Percentiles rank a stretch among this genome's conserved stretches.
phyloP scores from a whole-genome alignment of 2,888 invertebrate species.

The Stenodera caucasica region DNA sequence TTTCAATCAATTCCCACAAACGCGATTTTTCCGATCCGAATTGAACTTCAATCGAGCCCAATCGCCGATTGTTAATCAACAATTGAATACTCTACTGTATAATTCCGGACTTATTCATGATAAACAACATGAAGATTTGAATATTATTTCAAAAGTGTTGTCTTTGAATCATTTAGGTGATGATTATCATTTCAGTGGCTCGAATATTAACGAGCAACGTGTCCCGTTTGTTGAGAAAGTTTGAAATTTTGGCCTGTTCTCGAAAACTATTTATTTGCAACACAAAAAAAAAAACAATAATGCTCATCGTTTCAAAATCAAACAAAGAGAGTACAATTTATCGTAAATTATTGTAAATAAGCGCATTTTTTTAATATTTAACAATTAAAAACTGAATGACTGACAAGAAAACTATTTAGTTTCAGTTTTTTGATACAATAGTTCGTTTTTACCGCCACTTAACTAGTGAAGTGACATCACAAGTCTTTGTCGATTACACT shows the following conservation, averaged over 20 bases:
- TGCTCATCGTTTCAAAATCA: background rate
- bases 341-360: background rate
- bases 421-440: background rate
- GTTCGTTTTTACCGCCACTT: too few species aligned
- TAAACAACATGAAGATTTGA: constrained; percentile 71
- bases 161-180: constrained; percentile 67
- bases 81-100: constrained; percentile 66
- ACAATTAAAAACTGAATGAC: background rate
- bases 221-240: constrained; percentile 20
- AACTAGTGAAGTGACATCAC: too few species aligned
- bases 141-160: constrained; percentile 79
- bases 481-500: too few species aligned
- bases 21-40: background rate
- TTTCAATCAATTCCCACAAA: constrained; percentile 27
- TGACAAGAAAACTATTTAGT: background rate
- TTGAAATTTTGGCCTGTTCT: constrained; percentile 7
- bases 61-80: constrained; percentile 50
- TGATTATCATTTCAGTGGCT: constrained; percentile 18
- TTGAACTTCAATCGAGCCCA: constrained; percentile 31
- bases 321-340: background rate
- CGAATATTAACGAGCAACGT: constrained; percentile 25
- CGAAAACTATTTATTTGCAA: background rate
- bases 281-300: too few species aligned
- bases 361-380: background rate
- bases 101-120: constrained; percentile 66